Percentiles rank a stretch among this genome's conserved stretches.
Conservation (phyloP, 2,797 vertebrate genomes). For the Lophotriccus pileatus region DNA sequence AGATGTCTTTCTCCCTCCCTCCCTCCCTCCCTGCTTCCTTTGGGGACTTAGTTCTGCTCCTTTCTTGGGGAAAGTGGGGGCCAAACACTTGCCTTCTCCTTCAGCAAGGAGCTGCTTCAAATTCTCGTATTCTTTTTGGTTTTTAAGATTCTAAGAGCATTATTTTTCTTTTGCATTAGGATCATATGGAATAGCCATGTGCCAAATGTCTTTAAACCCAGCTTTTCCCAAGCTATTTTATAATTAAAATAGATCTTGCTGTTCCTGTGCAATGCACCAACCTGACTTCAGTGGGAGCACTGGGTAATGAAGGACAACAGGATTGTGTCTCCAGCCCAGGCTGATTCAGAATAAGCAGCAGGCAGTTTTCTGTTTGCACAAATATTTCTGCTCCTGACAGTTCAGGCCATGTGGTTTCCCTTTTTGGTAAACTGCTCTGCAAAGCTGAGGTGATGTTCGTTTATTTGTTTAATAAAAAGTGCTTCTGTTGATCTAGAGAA, state of each 20-base stretch:
- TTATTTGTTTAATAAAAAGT: not conserved
- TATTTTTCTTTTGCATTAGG: not conserved
- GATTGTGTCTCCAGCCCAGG: not conserved
- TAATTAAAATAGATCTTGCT: not conserved
- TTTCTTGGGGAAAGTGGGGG: not conserved
- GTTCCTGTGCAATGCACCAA: not conserved
- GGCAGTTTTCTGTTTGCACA: not conserved
- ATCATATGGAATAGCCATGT: not conserved
- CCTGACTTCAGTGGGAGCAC: not conserved
- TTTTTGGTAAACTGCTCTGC: not conserved
- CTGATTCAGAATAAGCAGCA: not conserved
- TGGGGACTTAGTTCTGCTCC: not conserved
- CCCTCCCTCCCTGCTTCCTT: not conserved
- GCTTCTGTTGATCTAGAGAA: not conserved
- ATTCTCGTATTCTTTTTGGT: not conserved
- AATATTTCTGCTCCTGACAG: not conserved
- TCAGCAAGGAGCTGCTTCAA: not conserved
- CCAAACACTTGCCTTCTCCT: not conserved
- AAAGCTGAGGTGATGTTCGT: not conserved
- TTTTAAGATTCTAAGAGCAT: not conserved
- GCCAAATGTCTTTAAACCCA: not conserved
- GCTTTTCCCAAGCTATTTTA: not conserved
- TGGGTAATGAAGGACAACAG: not conserved
- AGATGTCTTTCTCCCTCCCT: not conserved
- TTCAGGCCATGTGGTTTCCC: not conserved